phyloP scores from a whole-genome alignment of 2,888 invertebrate genomes.

The Hydraecia micacea region DNA sequence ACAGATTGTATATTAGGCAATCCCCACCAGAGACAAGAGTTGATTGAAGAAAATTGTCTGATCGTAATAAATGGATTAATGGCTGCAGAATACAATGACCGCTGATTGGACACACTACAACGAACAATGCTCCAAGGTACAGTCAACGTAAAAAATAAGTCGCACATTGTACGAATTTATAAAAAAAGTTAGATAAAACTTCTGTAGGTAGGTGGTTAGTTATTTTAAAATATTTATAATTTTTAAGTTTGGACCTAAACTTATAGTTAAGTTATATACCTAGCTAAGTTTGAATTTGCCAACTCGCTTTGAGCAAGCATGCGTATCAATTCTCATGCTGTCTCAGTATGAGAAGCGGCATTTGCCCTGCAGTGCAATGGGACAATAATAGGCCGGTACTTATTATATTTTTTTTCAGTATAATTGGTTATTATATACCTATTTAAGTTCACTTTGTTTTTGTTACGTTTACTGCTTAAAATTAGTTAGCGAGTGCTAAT shows the following conservation, averaged over 20 bases:
- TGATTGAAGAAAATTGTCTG: constrained; percentile 37
- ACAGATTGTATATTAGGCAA: neutral
- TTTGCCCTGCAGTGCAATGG: neutral
- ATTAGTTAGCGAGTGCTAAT: neutral
- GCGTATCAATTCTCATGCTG: neutral
- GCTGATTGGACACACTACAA: constrained; percentile 18
- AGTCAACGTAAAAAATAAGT: neutral
- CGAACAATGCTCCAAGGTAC: constrained; percentile 4
- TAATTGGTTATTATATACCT: neutral
- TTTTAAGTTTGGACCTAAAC: too few relatives aligned
- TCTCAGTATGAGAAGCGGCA: neutral
- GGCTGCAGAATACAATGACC: constrained; percentile 16
- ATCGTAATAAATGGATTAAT: constrained; percentile 37
- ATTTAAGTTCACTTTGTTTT: neutral
- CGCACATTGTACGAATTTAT: neutral
- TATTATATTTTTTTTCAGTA: neutral
- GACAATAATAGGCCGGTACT: neutral
- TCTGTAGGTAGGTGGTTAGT: neutral
- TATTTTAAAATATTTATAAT: neutral
- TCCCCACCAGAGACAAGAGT: neutral
- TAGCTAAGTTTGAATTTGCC: too few relatives aligned
- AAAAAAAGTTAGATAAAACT: neutral
- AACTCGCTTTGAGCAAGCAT: too few relatives aligned
- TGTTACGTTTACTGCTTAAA: neutral
- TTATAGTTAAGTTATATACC: too few relatives aligned